Evolutionary conservation across 2,888 invertebrate species (phyloP), one percentile per base, ranked within the genome.

Genomic region (Flexamia atlantica): DNA sequence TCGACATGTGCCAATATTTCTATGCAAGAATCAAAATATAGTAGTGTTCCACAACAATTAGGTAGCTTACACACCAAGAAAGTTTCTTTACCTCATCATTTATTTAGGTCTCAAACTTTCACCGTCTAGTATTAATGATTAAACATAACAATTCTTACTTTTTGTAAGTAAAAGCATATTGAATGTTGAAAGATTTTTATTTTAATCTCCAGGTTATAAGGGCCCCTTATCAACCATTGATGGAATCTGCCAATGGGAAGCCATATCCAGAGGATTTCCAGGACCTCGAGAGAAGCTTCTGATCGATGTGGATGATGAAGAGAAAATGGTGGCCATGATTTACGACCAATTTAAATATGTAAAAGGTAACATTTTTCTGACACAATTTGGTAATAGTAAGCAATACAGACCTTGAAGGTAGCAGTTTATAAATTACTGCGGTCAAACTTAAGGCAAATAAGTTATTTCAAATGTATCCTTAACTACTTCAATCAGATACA

Each of bases 241-340:
- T 87, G 95, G 95, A n/a, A 89, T 94, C 5, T 93, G 94, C 88
- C 92, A 94, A 88, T 95, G 95, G 95, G 91, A 93, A 0, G 91
- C 93, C 23, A 91, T 95, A 84, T 89, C 92, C 14, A 90, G 91
- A 86, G 90, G 91, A 87, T 88, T 91, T 84, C 90, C 90, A 10
- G 92, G 92, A 0, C 90, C 92, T 0, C 90, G 95, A 20, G 91
- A 92, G n/a, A 93, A 94, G 85, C 90, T 95, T 30, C 90, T 96
- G 7, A 92, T 95, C 85, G 95, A 94, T 88, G 94, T 96, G 83
- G 95, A 96, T 88, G 93, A 94, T 86, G 90, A 89, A 86, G 90
- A 90, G n/a, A 89, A 91, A 79, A 90, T 91, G 88, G 89, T 90
- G 46, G 91, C 90, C 82, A 86, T 91, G 60, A 86, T 85, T 5